Base-by-base conservation (phyloP, 2,888 invertebrate species). In the Napeogenes sylphis region DNA sequence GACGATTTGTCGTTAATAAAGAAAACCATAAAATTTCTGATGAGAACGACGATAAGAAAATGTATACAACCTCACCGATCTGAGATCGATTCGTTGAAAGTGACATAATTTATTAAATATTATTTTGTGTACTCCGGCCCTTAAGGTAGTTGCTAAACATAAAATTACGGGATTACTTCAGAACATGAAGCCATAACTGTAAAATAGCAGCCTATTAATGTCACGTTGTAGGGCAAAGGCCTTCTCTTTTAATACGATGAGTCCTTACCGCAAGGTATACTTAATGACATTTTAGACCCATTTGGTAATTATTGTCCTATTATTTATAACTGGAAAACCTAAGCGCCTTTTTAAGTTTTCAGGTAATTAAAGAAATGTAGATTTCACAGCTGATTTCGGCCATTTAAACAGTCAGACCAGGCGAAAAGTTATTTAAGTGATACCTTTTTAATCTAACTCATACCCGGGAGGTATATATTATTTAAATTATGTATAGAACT, bases 151-250 rank as follows among this genome's bases (percentile, higher is more conserved):
- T 30, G 51, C 10, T 8, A 30, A 51, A 51, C 51, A 51, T 51
- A 51, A 51, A 51, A 51, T 51, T 51, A 51, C 12, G 51, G 30
- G 51, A 51, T 51, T 51, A 51, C 51, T 51, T 51, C 51, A 51
- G 10, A 51, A 51, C 51, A 51, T 51, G 51, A 51, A 51, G 51
- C 30, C 51, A 30, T 51, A 51, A 51, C 30, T 30, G 30, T 51
- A 51, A 51, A 51, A 51, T 51, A 51, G 30, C 51, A 30, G 51
- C 51, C 30, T 51, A 51, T 51, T 51, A 51, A 51, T 30, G 51
- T 51, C 51, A 51, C 51, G 30, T 30, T 21, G 30, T 30, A 12
- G 51, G 21, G 21, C 30, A 51, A 51, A 51, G 51, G 51, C 51
- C 51, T 30, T 51, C 51, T 51, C 51, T 51, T 51, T 30, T 51